Conservation (phyloP, 30 jellyfish, hydroid and myxozoan species). For the Catostylus mosaicus region DNA sequence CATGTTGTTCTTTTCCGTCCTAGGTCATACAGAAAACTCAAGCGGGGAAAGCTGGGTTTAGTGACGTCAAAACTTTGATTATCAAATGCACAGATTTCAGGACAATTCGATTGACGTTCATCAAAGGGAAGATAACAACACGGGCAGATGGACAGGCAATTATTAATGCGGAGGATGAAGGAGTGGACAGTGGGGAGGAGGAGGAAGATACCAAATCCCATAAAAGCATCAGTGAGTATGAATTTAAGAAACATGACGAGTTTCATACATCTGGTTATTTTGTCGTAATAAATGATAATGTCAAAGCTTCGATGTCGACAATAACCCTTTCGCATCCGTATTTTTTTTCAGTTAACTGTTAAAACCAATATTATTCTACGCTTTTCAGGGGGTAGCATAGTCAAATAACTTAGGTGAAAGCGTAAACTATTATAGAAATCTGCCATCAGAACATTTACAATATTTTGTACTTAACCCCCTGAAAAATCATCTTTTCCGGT, state of each 20-base stretch:
- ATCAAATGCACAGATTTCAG: slow-evolving; percentile 89
- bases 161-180: background rate
- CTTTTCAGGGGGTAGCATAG: too few species aligned
- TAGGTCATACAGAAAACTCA: slow-evolving; percentile 91
- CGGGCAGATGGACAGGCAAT: slow-evolving; percentile 57
- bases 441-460: too few species aligned
- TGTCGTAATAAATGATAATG: too few species aligned
- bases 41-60: slow-evolving; percentile 90
- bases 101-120: slow-evolving; percentile 84
- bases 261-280: too few species aligned
- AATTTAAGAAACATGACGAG: background rate
- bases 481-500: too few species aligned
- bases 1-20: background rate
- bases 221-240: background rate
- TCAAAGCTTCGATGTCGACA: too few species aligned
- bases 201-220: slow-evolving; percentile 3
- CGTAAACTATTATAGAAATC: too few species aligned
- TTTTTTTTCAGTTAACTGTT: too few species aligned
- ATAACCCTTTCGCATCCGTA: too few species aligned
- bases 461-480: too few species aligned
- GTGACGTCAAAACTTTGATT: slow-evolving; percentile 87
- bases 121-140: slow-evolving; percentile 69
- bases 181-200: slow-evolving; percentile 2
- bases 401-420: too few species aligned
- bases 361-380: too few species aligned